phyloP scores from a whole-genome alignment of 1,140 invertebrate species.

The Mylabris phalerata region DNA sequence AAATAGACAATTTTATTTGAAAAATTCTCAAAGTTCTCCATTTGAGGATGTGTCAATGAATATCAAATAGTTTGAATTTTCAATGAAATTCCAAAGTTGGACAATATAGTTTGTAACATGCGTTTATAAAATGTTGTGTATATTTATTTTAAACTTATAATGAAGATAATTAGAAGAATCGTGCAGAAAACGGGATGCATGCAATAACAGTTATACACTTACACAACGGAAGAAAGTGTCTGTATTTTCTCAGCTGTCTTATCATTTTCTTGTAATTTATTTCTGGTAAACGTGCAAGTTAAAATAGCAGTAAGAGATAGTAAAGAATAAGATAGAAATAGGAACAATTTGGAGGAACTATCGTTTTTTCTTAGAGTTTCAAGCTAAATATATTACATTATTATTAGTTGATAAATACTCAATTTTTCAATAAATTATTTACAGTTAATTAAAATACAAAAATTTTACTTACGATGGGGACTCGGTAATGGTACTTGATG shows the following conservation, averaged over 20 bases:
- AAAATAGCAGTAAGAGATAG: constrained; percentile 12
- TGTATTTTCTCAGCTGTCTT: constrained; percentile 24
- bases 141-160: too few relatives aligned
- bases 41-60: too few relatives aligned
- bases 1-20: neutral
- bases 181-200: neutral
- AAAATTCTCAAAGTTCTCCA: neutral
- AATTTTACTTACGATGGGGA: constrained; percentile 66
- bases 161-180: neutral
- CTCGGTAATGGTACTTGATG: constrained; percentile 77
- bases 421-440: neutral
- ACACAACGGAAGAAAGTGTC: constrained; percentile 25
- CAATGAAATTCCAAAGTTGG: too few relatives aligned
- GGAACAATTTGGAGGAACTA: neutral
- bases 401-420: neutral
- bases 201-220: constrained; percentile 16
- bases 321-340: neutral
- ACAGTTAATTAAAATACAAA: neutral
- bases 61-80: too few relatives aligned
- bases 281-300: constrained; percentile 21
- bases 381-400: neutral
- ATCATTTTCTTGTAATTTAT: constrained; percentile 25
- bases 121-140: too few relatives aligned
- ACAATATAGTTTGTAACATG: too few relatives aligned
- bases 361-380: neutral